phyloP scores from a whole-genome alignment of 1,140 invertebrate species.

The Calephelis nemesis region DNA sequence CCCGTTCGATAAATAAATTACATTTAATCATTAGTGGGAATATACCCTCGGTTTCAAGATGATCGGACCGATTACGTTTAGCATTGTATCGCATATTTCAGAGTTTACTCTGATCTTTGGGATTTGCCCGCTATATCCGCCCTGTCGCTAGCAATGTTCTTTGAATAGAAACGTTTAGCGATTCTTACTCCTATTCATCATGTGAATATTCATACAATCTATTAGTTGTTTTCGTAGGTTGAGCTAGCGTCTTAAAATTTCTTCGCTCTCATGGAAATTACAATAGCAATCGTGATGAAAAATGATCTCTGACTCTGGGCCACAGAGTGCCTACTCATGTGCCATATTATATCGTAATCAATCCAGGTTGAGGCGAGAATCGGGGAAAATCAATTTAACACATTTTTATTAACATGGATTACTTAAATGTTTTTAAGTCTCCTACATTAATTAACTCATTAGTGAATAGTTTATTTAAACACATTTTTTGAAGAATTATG shows the following conservation, averaged over 20 bases:
- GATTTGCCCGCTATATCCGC: constrained; percentile 17
- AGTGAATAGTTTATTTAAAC: too few relatives aligned
- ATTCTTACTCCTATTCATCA: not conserved
- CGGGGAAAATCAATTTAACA: too few relatives aligned
- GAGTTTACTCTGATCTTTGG: constrained; percentile 1
- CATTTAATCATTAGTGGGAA: not conserved
- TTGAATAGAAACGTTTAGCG: constrained; percentile 1
- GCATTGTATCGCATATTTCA: constrained; percentile 21
- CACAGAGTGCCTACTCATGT: too few relatives aligned
- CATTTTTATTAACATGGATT: too few relatives aligned
- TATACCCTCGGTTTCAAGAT: not conserved
- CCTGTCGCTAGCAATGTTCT: constrained; percentile 12
- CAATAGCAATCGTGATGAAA: too few relatives aligned
- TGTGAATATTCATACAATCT: constrained; percentile 1
- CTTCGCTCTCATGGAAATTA: not conserved
- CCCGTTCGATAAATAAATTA: not conserved
- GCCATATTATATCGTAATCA: too few relatives aligned
- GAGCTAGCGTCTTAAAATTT: not conserved
- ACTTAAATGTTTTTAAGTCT: too few relatives aligned
- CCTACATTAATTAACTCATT: too few relatives aligned
- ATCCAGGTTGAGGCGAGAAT: too few relatives aligned
- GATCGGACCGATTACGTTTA: constrained; percentile 14
- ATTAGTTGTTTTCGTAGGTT: too few relatives aligned
- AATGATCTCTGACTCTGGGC: too few relatives aligned
- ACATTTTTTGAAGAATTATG: too few relatives aligned